These are phyloP conservation scores for Oxytorus armatus DNA, from an alignment of 2,888 invertebrate species.

Conservation along the genomic window DNA sequence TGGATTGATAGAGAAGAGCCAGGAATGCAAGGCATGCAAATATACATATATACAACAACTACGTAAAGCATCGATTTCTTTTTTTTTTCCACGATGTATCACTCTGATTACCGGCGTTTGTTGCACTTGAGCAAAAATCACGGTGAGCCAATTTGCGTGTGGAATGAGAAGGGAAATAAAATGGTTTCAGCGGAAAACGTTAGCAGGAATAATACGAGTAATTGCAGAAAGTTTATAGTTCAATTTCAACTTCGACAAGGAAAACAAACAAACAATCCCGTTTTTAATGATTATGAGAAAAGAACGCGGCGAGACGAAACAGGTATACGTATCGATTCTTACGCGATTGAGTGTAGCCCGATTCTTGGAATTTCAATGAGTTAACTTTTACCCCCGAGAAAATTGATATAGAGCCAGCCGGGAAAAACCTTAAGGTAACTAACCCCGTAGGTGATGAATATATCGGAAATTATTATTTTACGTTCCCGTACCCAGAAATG, in stretches of 20 bases:
- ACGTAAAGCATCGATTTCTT: constrained; percentile 1
- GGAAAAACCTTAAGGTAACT: too few relatives aligned
- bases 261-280: constrained; percentile 22
- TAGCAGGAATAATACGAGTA: constrained; percentile 14
- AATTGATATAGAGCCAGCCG: neutral
- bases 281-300: neutral
- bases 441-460: too few relatives aligned
- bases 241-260: constrained; percentile 6
- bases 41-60: neutral
- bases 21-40: neutral
- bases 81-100: constrained; percentile 31
- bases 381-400: constrained; percentile 8
- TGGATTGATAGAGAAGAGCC: constrained; percentile 15
- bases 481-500: too few relatives aligned
- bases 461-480: too few relatives aligned
- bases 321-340: constrained; percentile 17
- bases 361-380: constrained; percentile 9
- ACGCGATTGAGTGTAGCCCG: neutral
- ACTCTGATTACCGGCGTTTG: constrained; percentile 6
- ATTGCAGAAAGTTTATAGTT: constrained; percentile 24
- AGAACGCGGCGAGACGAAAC: constrained; percentile 25
- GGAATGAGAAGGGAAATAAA: neutral
- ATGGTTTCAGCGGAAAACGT: constrained; percentile 20
- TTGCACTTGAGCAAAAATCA: constrained; percentile 21
- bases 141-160: constrained; percentile 14